These are phyloP conservation scores for Pseudanteris insignis DNA, from an alignment of 2,888 invertebrate species.

Conservation along the genomic window DNA sequence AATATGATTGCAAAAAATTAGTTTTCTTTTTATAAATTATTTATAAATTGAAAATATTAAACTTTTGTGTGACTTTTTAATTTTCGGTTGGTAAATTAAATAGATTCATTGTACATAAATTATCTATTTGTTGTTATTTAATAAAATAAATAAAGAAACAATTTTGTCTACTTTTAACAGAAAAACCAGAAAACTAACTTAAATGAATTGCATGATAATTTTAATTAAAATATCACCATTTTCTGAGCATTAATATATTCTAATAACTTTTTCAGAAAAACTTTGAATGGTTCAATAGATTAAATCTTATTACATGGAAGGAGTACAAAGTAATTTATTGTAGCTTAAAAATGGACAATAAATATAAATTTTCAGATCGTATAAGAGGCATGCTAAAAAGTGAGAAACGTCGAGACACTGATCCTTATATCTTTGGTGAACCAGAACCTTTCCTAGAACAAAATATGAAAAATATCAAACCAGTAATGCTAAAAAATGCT, in stretches of 20 bases:
- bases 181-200: no score
- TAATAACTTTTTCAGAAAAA: constrained; percentile 4
- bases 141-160: no score
- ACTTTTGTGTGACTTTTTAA: no score
- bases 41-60: no score
- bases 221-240: no score
- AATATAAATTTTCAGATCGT: constrained; percentile 67
- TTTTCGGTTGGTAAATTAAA: no score
- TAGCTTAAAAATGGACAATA: constrained; percentile 60
- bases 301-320: constrained; percentile 28
- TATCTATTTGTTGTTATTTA: no score
- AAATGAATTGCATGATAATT: no score
- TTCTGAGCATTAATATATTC: not conserved
- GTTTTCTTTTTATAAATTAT: no score
- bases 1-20: no score
- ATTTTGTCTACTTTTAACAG: no score
- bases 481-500: constrained; percentile 54
- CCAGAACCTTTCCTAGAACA: constrained; percentile 60
- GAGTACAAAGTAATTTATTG: constrained; percentile 1
- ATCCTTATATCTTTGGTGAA: constrained; percentile 68
- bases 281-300: not conserved
- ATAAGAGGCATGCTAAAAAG: constrained; percentile 65
- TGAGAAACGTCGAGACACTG: constrained; percentile 63
- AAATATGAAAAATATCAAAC: constrained; percentile 53
- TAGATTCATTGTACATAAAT: no score